Conservation (phyloP, 2,888 invertebrate genomes). For the Tanypteryx hageni region DNA sequence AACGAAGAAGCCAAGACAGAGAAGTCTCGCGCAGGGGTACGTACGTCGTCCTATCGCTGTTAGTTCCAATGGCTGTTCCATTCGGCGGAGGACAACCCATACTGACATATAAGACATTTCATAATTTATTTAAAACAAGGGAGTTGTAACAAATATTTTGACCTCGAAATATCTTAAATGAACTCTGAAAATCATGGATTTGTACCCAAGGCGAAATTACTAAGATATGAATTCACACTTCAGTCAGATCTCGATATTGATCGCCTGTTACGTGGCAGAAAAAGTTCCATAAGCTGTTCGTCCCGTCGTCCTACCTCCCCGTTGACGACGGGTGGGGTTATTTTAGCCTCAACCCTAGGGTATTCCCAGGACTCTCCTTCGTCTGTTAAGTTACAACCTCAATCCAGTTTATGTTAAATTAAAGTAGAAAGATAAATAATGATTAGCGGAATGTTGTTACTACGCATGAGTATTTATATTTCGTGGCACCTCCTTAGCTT, state of each 20-base stretch:
- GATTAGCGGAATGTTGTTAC: background rate
- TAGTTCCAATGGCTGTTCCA: constrained; percentile 67
- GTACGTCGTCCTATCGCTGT: constrained; percentile 67
- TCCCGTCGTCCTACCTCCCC: constrained; percentile 66
- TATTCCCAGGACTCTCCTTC: constrained; percentile 64
- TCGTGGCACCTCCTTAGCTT: too few relatives aligned
- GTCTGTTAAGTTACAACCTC: constrained; percentile 47
- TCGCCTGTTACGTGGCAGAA: constrained; percentile 68
- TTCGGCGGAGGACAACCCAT: constrained; percentile 57
- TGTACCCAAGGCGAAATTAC: background rate
- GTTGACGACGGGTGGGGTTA: constrained; percentile 68
- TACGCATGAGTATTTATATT: too few relatives aligned
- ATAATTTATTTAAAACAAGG: background rate
- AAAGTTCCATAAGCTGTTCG: constrained; percentile 66
- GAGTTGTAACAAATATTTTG: background rate
- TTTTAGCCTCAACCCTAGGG: constrained; percentile 67
- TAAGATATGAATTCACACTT: background rate
- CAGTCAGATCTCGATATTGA: constrained; percentile 67
- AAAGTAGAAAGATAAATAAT: background rate
- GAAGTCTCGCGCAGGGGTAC: constrained; percentile 67
- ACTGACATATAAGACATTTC: constrained; percentile 46
- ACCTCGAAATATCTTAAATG: background rate
- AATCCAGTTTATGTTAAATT: constrained; percentile 42
- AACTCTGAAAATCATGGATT: background rate
- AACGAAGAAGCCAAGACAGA: constrained; percentile 69